Conservation (phyloP, 1,140 invertebrate species). For the Lucilia cuprina region DNA sequence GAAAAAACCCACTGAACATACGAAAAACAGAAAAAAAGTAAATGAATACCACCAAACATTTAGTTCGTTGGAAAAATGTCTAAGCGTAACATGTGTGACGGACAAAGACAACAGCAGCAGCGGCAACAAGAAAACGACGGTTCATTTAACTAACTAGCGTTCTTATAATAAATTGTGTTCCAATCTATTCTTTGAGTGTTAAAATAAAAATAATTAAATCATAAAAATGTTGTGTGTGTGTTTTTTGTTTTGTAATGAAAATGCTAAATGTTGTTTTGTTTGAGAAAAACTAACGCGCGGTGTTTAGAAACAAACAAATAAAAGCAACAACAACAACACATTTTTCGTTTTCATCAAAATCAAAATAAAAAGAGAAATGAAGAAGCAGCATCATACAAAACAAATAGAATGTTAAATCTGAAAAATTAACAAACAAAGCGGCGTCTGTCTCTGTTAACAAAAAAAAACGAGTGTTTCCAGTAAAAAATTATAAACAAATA, state of each 20-base stretch:
- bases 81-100: slow-evolving; percentile 5
- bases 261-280: neutral
- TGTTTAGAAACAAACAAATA: neutral
- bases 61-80: slow-evolving; percentile 7
- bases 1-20: neutral
- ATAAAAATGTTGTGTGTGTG: neutral
- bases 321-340: neutral
- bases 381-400: neutral
- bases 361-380: neutral
- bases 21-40: neutral
- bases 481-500: neutral
- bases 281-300: neutral
- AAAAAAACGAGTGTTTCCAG: neutral
- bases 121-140: neutral
- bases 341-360: neutral
- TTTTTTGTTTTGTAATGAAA: neutral
- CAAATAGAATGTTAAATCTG: neutral
- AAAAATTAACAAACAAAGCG: neutral
- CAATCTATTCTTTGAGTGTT: neutral
- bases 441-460: neutral
- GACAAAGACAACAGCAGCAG: neutral
- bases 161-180: neutral
- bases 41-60: slow-evolving; percentile 5
- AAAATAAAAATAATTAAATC: neutral
- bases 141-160: neutral